phyloP scores from a whole-genome alignment of 1,140 invertebrate species.

The Acromyrmex echinatior region DNA sequence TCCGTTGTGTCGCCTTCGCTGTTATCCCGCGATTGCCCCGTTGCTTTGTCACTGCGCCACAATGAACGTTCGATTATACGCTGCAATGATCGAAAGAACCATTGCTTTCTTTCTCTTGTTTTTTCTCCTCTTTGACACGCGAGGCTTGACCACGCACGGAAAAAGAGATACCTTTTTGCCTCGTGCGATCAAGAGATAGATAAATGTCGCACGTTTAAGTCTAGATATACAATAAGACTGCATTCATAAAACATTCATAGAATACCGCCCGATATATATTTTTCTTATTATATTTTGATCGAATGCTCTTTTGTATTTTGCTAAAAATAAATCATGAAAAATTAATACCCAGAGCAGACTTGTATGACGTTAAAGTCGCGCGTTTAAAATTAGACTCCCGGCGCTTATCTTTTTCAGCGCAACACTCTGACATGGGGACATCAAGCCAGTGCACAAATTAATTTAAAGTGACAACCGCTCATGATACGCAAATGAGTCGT shows the following conservation, averaged over 20 bases:
- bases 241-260: not conserved
- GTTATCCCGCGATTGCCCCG: conserved; percentile 22
- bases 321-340: not conserved
- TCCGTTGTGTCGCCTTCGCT: conserved; percentile 10
- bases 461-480: conserved; percentile 52
- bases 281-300: not conserved
- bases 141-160: not conserved
- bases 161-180: not conserved
- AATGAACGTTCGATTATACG: conserved; percentile 34
- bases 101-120: not conserved
- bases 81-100: not conserved
- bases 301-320: not conserved
- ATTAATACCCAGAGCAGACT: conserved; percentile 16
- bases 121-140: not conserved
- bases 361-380: conserved; percentile 30
- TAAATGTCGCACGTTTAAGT: not conserved
- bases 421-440: conserved; percentile 23
- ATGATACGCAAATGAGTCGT: conserved; percentile 46
- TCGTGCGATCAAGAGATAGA: not conserved
- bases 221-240: no score
- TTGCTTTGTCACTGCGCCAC: conserved; percentile 41
- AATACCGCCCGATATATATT: not conserved
- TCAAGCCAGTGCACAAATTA: conserved; percentile 46
- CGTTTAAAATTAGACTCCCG: conserved; percentile 47
- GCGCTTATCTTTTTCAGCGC: not conserved